phyloP scores from a whole-genome alignment of 2,113 vertebrate species.

The Campylomormyrus numenius region DNA sequence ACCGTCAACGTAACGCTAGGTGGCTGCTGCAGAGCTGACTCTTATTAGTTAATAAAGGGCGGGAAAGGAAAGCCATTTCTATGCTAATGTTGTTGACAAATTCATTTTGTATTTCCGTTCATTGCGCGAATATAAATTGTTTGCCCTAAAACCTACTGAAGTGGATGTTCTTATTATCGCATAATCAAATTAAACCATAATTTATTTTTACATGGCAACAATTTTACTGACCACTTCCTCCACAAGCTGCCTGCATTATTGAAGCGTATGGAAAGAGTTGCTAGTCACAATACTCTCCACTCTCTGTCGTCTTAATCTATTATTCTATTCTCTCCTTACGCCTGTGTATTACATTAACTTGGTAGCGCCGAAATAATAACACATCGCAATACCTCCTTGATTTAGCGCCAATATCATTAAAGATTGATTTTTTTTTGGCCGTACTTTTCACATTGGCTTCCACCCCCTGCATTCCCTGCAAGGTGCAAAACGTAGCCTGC shows the following conservation, averaged over 20 bases:
- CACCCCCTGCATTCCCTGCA: neutral
- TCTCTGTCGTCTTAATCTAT: conserved; percentile 12
- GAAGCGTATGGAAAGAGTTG: conserved; percentile 37
- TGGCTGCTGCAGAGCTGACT: neutral
- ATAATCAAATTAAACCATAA: conserved; percentile 58
- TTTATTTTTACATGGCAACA: conserved; percentile 45
- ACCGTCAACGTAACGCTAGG: neutral
- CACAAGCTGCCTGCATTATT: conserved; percentile 33
- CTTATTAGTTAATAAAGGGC: conserved; percentile 5
- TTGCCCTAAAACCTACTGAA: conserved; percentile 49
- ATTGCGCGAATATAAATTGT: conserved; percentile 48
- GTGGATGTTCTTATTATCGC: conserved; percentile 54
- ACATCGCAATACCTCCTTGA: neutral
- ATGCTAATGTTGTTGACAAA: conserved; percentile 67
- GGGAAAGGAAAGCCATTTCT: conserved; percentile 45
- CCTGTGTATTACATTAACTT: conserved; percentile 7
- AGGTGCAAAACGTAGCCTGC: neutral
- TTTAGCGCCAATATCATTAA: neutral
- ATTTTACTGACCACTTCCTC: conserved; percentile 41
- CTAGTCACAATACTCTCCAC: conserved; percentile 15
- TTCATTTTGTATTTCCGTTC: conserved; percentile 49
- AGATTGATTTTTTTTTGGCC: conserved; percentile 14
- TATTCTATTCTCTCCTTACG: neutral
- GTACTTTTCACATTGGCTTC: neutral
- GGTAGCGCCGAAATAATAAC: neutral